Evolutionary conservation across 2,888 invertebrate genomes (phyloP).

Genomic region (Philereme transversata): DNA sequence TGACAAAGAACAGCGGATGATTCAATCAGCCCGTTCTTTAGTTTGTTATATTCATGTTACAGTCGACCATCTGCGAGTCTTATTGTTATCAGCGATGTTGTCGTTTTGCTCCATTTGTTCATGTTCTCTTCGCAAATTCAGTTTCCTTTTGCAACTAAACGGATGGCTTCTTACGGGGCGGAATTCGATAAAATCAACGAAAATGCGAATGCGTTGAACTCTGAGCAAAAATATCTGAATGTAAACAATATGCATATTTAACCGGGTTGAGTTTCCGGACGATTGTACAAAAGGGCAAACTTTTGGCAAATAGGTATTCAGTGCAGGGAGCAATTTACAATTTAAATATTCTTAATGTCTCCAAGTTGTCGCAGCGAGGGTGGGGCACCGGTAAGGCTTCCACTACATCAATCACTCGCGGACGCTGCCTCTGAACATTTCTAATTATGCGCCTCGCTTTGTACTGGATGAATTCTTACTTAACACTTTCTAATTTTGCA

Average conservation of each 20-base stretch:
- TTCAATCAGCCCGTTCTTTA: conserved; percentile 83
- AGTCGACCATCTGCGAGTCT: conserved; percentile 66
- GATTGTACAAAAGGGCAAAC: conserved; percentile 65
- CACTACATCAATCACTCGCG: conserved; percentile 84
- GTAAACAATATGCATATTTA: conserved; percentile 33
- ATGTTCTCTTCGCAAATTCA: conserved; percentile 40
- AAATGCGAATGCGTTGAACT: conserved; percentile 8
- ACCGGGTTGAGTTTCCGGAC: conserved; percentile 41
- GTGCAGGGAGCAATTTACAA: conserved; percentile 82
- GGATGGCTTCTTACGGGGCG: conserved; percentile 23
- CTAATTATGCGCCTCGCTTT: conserved; percentile 78
- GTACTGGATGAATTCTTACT: conserved; percentile 57
- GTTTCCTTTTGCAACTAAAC: conserved; percentile 36
- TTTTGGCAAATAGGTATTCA: conserved; percentile 80
- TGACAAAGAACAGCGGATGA: conserved; percentile 83
- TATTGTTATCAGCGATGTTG: conserved; percentile 70
- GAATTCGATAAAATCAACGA: conserved; percentile 9
- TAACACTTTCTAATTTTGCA: conserved; percentile 43
- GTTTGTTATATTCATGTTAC: conserved; percentile 82
- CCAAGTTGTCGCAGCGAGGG: conserved; percentile 71
- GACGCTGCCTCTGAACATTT: conserved; percentile 80
- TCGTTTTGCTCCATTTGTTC: conserved; percentile 63
- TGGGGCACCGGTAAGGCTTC: conserved; percentile 67
- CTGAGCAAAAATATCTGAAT: conserved; percentile 13
- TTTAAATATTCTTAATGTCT: conserved; percentile 84